A percentile compares a stretch with the other conserved stretches of the same genome.
These are phyloP conservation scores for Potamilus streckersoni DNA, from an alignment of 1,140 invertebrate species.

Conservation along the genomic window DNA sequence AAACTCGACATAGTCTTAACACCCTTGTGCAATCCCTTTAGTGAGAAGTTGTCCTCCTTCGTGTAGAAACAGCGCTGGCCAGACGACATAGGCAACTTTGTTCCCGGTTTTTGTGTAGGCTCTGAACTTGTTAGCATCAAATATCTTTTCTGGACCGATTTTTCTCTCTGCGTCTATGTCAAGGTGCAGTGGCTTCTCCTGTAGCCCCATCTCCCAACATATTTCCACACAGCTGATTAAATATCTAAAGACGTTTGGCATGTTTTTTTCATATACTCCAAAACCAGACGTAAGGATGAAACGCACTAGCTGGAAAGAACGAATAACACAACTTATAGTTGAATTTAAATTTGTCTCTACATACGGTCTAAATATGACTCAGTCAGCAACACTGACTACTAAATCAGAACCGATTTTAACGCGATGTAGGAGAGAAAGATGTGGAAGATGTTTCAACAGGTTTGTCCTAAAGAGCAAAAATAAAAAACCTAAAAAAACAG, in stretches of 20 bases:
- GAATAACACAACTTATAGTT: too few species aligned
- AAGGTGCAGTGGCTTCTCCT: constrained; percentile 29
- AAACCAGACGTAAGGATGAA: too few species aligned
- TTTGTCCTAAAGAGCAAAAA: too few species aligned
- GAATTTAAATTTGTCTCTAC: too few species aligned
- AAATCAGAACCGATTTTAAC: too few species aligned
- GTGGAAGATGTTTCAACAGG: too few species aligned
- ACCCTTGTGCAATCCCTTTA: constrained; percentile 9
- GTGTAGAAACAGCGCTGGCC: constrained; percentile 13
- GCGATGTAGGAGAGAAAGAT: too few species aligned
- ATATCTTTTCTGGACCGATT: not conserved
- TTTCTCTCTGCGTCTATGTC: constrained; percentile 1
- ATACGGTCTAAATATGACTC: too few species aligned
- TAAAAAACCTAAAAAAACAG: too few species aligned
- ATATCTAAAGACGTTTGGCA: constrained; percentile 2
- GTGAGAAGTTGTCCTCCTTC: not conserved
- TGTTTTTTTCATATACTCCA: too few species aligned
- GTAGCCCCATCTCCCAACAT: constrained; percentile 31
- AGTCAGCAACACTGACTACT: too few species aligned
- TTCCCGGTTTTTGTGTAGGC: constrained; percentile 6
- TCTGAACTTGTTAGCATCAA: not conserved
- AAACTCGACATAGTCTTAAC: not conserved
- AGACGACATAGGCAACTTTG: constrained; percentile 11
- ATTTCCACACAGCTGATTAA: constrained; percentile 15
- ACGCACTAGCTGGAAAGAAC: too few species aligned